A percentile compares a stretch with the other conserved stretches of the same genome.
These are phyloP conservation scores for Chymomyza caudatula DNA, from an alignment of 2,888 invertebrate species.

Conservation along the genomic window DNA sequence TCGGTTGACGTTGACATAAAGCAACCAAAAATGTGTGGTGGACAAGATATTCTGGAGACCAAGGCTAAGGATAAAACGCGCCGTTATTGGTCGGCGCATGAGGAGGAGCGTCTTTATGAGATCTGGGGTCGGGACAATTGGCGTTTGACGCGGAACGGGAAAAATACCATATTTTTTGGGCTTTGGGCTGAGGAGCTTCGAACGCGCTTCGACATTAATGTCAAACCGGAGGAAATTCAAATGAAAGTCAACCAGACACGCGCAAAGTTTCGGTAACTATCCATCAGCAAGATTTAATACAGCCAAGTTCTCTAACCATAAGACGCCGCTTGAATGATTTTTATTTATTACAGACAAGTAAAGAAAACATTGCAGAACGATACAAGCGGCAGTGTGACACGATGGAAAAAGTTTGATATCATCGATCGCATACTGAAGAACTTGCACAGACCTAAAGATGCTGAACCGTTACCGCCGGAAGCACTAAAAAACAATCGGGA, in stretches of 20 bases:
- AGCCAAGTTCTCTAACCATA: background rate
- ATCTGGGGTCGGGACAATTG: constrained; percentile 75
- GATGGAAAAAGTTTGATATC: constrained; percentile 72
- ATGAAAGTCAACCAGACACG: constrained; percentile 75
- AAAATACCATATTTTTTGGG: constrained; percentile 70
- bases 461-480: constrained; percentile 70
- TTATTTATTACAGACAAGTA: constrained; percentile 47
- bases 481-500: constrained; percentile 72
- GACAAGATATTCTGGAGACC: constrained; percentile 49
- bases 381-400: constrained; percentile 45
- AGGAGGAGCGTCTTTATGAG: constrained; percentile 71
- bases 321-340: background rate
- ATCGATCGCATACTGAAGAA: constrained; percentile 70
- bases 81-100: constrained; percentile 73
- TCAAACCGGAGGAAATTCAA: constrained; percentile 73
- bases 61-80: constrained; percentile 65
- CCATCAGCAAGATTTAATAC: background rate
- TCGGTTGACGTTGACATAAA: constrained; percentile 27
- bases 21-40: constrained; percentile 47
- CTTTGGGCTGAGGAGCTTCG: constrained; percentile 69
- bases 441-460: constrained; percentile 69
- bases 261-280: constrained; percentile 69
- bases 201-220: constrained; percentile 65
- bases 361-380: constrained; percentile 60
- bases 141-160: constrained; percentile 71